Evolutionary conservation across 2,113 vertebrate genomes (phyloP), one percentile per base, ranked within the genome.

Genomic region (Silurus asotus): DNA sequence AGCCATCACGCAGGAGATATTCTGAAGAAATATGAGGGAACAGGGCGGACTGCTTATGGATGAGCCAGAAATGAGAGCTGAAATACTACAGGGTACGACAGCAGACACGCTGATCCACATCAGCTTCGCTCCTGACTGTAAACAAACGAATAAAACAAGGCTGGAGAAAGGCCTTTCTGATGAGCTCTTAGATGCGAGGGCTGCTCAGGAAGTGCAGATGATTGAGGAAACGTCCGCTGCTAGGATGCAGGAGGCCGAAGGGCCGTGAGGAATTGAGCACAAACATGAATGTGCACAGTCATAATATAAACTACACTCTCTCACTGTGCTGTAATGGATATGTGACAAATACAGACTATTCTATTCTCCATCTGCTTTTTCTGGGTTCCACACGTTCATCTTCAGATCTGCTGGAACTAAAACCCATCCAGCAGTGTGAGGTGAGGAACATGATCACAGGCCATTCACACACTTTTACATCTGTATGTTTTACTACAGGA

Each of bases 171-270:
- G 64, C 49, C 83, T 65, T 62, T 81, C 25, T 37, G 82, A 82
- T 81, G 75, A 84, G 69, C 61, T 84, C 53, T 77, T 75, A 79
- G 62, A 19, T 70, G 49, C 48, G 72, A 77, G 56, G 55, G 82
- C 14, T 70, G 23, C 58, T 67, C 74, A 67, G 85, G 85, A 87
- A 79, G 65, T 67, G 23, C 19, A 56, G 82, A 76, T 76, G 61
- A 84, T 62, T 58, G 61, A 89, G 85, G n/a, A 62, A 85, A 28
- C 82, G 59, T 87, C 81, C 82, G 87, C 28, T 62, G 10, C 64
- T 75, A 45, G 86, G 82, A 88, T 67, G 82, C 8, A 67, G n/a
- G 56, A 84, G 62, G 72, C 51, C 83, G 62, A 14, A 28, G 20
- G 3, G 20, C 10, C 55, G 9, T 6, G 55, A 23, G 74, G 45